Evolutionary conservation across 2,797 vertebrate genomes (phyloP).

Genomic region (Argyrosomus regius): DNA sequence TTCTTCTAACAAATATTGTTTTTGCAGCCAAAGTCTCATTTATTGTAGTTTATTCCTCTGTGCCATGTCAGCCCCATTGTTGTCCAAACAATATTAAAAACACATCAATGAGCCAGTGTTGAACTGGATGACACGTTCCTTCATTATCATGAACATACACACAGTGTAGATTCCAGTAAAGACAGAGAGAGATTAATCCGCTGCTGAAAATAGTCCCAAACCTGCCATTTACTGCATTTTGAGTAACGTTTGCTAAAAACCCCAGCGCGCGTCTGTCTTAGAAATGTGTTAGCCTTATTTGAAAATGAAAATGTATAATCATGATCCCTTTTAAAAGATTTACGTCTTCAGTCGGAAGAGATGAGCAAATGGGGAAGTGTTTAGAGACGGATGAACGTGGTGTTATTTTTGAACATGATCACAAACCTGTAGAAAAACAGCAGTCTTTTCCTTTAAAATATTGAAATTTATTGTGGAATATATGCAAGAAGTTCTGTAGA

Average conservation of each 20-base stretch:
- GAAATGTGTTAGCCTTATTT: background rate
- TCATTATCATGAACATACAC: no score
- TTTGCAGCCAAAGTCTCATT: background rate
- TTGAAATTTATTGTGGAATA: no score
- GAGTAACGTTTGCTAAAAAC: background rate
- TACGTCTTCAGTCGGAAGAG: background rate
- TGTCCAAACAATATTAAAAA: no score
- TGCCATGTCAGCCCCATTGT: background rate
- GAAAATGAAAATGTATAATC: fast-evolving
- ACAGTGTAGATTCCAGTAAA: no score
- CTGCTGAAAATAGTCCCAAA: slow-evolving; percentile 5
- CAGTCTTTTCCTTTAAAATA: background rate
- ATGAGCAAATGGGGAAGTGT: background rate
- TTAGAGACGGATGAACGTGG: background rate
- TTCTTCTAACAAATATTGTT: background rate
- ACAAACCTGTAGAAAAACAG: no score
- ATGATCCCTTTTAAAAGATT: background rate
- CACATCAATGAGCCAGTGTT: no score
- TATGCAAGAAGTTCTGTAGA: no score
- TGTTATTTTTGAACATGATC: background rate
- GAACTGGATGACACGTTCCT: no score
- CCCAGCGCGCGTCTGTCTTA: background rate
- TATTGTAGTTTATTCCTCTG: background rate
- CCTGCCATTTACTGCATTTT: background rate
- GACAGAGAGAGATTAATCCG: background rate